Percentiles rank a stretch among this genome's conserved stretches.
Conservation (phyloP, 2,797 vertebrate genomes). For the Paedocypris micromegethes region DNA sequence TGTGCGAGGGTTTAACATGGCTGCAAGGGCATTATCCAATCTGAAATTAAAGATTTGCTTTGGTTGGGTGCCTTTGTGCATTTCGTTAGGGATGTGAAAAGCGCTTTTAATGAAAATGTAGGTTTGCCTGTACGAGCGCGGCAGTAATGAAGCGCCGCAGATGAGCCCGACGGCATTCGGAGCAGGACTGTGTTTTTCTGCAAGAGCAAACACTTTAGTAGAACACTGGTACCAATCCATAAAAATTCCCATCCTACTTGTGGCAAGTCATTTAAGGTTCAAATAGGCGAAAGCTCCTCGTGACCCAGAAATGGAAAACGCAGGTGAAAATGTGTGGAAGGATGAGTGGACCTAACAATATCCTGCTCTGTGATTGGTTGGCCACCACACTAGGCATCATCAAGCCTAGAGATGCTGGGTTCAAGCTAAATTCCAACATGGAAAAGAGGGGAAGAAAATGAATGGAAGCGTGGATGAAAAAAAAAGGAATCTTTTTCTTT, state of each 20-base stretch:
- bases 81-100: constrained; percentile 47
- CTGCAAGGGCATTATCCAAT: constrained; percentile 45
- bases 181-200: constrained; percentile 45
- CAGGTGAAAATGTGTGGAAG: too few relatives aligned
- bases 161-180: constrained; percentile 9
- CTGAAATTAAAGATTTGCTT: constrained; percentile 64
- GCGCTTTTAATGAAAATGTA: constrained; percentile 59
- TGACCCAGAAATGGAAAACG: too few relatives aligned
- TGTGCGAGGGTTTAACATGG: constrained; percentile 4
- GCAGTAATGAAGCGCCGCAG: constrained; percentile 1
- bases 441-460: too few relatives aligned
- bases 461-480: too few relatives aligned
- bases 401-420: constrained; percentile 38
- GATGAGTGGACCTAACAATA: too few relatives aligned
- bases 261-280: constrained; percentile 58
- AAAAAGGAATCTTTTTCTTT: constrained; percentile 22
- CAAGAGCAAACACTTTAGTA: constrained; percentile 55
- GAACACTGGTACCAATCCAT: constrained; percentile 57
- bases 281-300: too few relatives aligned
- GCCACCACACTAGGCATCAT: too few relatives aligned
- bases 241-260: constrained; percentile 60
- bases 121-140: constrained; percentile 37
- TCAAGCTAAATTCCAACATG: constrained; percentile 47
- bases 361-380: too few relatives aligned
- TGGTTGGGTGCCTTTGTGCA: constrained; percentile 57